These are phyloP conservation scores for Epirrhoe tristata DNA, from an alignment of 2,888 invertebrate species.

Conservation along the genomic window DNA sequence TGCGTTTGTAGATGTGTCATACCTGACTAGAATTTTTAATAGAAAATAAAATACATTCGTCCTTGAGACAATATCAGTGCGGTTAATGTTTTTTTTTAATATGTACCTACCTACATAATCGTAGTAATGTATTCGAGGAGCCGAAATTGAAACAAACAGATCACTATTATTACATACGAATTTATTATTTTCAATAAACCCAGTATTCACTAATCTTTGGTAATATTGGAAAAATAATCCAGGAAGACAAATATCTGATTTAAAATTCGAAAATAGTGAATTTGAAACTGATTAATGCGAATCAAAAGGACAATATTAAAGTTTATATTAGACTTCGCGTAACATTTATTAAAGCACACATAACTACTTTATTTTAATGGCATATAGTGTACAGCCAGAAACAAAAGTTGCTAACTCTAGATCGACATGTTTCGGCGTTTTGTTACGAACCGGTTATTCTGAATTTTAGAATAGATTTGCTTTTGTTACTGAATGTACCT, in stretches of 20 bases:
- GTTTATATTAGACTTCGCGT: constrained; percentile 11
- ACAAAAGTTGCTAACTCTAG: constrained; percentile 10
- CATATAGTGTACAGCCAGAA: constrained; percentile 12
- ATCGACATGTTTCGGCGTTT: neutral
- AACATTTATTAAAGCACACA: constrained; percentile 14
- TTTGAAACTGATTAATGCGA: constrained; percentile 11
- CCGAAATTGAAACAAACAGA: constrained; percentile 9
- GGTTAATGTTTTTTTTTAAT: no score
- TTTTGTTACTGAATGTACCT: constrained; percentile 14
- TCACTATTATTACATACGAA: constrained; percentile 12
- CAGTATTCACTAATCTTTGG: constrained; percentile 32
- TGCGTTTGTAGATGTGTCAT: neutral
- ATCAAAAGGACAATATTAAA: neutral
- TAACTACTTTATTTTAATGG: constrained; percentile 1
- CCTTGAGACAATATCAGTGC: no score
- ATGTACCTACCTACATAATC: no score
- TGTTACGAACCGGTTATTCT: neutral
- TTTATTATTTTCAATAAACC: constrained; percentile 24
- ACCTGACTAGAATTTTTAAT: neutral
- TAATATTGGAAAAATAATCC: constrained; percentile 31
- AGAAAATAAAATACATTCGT: no score
- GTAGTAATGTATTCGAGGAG: neutral
- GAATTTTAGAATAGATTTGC: neutral
- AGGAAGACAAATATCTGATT: constrained; percentile 26
- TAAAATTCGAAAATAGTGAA: constrained; percentile 12